Evolutionary conservation across 2,888 invertebrate species (phyloP).

Genomic region (Drosophila limbata): DNA sequence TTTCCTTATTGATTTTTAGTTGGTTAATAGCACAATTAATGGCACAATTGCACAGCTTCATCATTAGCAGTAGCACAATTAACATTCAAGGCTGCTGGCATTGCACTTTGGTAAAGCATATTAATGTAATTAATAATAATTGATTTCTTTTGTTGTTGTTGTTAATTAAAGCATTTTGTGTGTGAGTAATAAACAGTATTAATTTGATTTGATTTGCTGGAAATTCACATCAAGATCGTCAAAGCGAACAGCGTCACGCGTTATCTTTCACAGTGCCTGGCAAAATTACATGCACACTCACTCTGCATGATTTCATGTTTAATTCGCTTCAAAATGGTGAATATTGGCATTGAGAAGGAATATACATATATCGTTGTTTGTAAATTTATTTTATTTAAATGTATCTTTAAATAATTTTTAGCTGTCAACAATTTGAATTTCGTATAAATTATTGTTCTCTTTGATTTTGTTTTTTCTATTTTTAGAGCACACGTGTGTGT

Average conservation of each 20-base stretch:
- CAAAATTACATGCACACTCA: conserved; percentile 60
- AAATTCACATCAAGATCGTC: conserved; percentile 35
- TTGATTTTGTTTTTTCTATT: conserved; percentile 5
- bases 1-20: conserved; percentile 53
- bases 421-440: conserved; percentile 18
- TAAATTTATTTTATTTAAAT: conserved; percentile 8
- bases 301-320: conserved; percentile 76
- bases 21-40: conserved; percentile 47
- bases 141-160: conserved; percentile 12
- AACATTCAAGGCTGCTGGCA: conserved; percentile 58
- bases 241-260: conserved; percentile 34
- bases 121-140: conserved; percentile 10
- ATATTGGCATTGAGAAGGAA: conserved; percentile 48
- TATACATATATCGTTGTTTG: conserved; percentile 7
- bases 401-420: conserved; percentile 9
- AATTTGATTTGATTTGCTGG: conserved; percentile 57
- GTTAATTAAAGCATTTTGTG: conserved; percentile 64
- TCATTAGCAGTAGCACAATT: conserved; percentile 46
- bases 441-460: conserved; percentile 15
- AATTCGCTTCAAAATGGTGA: conserved; percentile 65
- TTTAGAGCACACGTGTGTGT: conserved; percentile 14
- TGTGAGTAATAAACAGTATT: conserved; percentile 47
- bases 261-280: conserved; percentile 64
- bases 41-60: conserved; percentile 43
- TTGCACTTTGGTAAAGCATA: conserved; percentile 58